phyloP scores from a whole-genome alignment of 92 coral and sea anemone genomes.

The Zoanthus sociatus region DNA sequence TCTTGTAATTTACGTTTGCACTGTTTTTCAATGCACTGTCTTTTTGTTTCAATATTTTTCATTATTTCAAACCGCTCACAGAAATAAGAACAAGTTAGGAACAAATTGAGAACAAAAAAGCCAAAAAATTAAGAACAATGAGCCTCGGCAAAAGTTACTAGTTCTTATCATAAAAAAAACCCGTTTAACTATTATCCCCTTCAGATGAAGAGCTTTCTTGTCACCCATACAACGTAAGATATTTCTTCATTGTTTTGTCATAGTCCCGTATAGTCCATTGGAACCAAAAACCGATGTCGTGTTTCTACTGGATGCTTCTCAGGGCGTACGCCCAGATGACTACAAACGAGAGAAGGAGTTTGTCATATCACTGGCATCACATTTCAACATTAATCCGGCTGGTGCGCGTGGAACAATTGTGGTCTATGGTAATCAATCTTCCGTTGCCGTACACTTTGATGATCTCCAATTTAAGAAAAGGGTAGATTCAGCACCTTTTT shows the following conservation, averaged over 20 bases:
- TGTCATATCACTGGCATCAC: constrained; percentile 61
- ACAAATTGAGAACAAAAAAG: no score
- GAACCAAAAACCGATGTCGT: constrained; percentile 66
- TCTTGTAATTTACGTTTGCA: no score
- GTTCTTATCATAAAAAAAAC: no score
- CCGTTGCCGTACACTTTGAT: constrained; percentile 39
- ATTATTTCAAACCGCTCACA: no score
- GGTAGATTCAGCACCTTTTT: constrained; percentile 47
- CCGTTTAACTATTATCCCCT: no score
- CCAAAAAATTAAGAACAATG: no score
- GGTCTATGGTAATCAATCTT: constrained; percentile 64
- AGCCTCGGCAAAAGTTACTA: no score
- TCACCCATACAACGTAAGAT: no score
- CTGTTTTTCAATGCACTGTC: no score
- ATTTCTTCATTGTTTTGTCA: not conserved
- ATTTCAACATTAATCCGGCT: constrained; percentile 66
- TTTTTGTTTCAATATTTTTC: no score
- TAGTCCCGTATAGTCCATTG: constrained; percentile 34
- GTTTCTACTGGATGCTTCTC: constrained; percentile 75
- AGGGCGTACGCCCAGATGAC: constrained; percentile 47
- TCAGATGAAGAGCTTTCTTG: no score
- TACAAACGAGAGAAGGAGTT: constrained; percentile 69
- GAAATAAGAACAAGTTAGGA: no score
- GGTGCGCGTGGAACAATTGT: constrained; percentile 71
- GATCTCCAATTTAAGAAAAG: constrained; percentile 45